Conservation (phyloP, 2,113 vertebrate genomes). For the Dasyprocta punctata region DNA sequence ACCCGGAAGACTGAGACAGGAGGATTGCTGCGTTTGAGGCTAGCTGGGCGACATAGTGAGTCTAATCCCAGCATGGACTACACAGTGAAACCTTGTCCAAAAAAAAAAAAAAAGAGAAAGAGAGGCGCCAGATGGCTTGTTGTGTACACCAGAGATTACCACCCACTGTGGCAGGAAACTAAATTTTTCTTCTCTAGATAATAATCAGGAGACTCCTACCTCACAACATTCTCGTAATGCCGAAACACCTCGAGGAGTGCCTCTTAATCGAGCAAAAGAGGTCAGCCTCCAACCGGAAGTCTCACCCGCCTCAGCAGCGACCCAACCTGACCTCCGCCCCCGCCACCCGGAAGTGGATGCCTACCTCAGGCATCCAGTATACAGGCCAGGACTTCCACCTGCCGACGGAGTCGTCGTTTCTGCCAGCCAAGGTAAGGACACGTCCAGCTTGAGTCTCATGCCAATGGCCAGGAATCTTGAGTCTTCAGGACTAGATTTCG, state of each 20-base stretch:
- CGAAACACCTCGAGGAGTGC: accelerated
- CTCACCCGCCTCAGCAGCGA: accelerated
- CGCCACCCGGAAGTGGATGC: background rate
- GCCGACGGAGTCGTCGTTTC: accelerated
- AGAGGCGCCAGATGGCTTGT: background rate
- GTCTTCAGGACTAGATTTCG: background rate
- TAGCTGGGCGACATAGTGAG: background rate
- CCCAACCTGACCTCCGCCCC: accelerated
- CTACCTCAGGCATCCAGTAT: accelerated
- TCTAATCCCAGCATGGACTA: background rate
- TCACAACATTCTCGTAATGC: background rate
- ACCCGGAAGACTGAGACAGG: background rate
- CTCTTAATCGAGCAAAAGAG: accelerated
- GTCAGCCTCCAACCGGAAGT: background rate
- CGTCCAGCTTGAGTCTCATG: accelerated
- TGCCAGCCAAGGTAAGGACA: background rate
- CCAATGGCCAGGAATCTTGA: background rate
- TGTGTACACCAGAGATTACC: background rate
- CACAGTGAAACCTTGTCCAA: background rate
- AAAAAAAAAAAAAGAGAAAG: background rate
- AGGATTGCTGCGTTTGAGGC: background rate
- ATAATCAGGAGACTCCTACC: background rate
- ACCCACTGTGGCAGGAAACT: background rate
- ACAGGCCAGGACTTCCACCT: accelerated
- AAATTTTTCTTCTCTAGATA: background rate